Conservation (phyloP, 2,888 invertebrate species). For the Tipula unca region DNA sequence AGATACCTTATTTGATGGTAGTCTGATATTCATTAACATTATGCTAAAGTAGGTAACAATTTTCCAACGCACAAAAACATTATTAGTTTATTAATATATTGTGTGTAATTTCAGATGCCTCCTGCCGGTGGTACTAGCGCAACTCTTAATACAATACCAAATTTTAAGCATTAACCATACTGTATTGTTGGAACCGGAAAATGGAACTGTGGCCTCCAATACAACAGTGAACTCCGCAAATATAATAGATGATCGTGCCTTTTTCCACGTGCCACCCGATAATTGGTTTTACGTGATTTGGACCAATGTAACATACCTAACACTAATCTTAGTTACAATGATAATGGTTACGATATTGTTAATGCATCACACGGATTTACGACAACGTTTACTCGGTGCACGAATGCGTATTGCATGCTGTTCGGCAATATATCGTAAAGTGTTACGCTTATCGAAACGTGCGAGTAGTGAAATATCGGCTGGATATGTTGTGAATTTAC, state of each 20-base stretch:
- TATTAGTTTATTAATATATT: no score
- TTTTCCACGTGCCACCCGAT: neutral
- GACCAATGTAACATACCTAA: constrained; percentile 37
- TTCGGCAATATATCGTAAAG: constrained; percentile 59
- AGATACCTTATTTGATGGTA: constrained; percentile 55
- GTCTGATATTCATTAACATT: constrained; percentile 42
- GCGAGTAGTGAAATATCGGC: constrained; percentile 64
- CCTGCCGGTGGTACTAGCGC: constrained; percentile 39
- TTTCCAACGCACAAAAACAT: neutral
- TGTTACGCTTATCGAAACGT: constrained; percentile 57
- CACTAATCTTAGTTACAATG: constrained; percentile 34
- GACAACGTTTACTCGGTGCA: constrained; percentile 48
- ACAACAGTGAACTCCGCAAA: neutral
- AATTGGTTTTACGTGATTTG: constrained; percentile 31
- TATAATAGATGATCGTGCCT: neutral
- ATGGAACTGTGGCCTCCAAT: neutral
- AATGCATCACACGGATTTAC: constrained; percentile 40
- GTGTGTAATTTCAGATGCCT: constrained; percentile 32
- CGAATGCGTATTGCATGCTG: constrained; percentile 57
- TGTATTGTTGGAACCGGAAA: neutral
- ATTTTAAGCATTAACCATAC: neutral
- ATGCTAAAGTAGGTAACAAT: neutral
- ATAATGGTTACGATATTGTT: constrained; percentile 36
- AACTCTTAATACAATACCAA: constrained; percentile 36
- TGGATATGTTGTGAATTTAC: constrained; percentile 85